Evolutionary conservation across 2,888 invertebrate species (phyloP).

Genomic region (Synergus laeviventris): DNA sequence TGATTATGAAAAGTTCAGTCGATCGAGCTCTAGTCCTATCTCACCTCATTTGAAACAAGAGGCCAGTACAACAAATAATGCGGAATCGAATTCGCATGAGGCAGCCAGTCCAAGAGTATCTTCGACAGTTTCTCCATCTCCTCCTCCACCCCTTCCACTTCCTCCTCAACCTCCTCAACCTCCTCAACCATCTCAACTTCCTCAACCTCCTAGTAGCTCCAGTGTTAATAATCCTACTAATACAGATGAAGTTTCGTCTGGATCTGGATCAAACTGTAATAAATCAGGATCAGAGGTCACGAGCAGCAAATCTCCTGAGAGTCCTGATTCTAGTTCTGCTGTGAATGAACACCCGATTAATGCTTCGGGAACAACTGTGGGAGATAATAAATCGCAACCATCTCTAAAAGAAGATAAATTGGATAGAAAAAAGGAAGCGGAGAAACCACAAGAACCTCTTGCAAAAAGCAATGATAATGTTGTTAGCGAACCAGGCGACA

Average conservation of each 20-base stretch:
- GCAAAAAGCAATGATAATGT: neutral
- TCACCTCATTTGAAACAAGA: constrained; percentile 27
- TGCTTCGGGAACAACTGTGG: constrained; percentile 25
- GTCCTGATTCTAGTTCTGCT: constrained; percentile 68
- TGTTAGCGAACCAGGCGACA: neutral
- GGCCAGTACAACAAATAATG: constrained; percentile 26
- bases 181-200: constrained; percentile 45
- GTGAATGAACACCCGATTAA: constrained; percentile 55
- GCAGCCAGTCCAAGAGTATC: constrained; percentile 67
- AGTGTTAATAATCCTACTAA: constrained; percentile 43
- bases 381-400: constrained; percentile 38
- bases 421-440: neutral
- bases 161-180: constrained; percentile 67
- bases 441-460: neutral
- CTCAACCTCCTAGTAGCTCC: constrained; percentile 49
- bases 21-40: constrained; percentile 15
- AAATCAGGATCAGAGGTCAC: constrained; percentile 56
- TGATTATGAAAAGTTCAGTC: neutral
- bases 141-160: constrained; percentile 57
- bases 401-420: constrained; percentile 9
- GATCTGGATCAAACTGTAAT: constrained; percentile 43
- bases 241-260: constrained; percentile 44
- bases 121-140: constrained; percentile 68
- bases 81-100: constrained; percentile 53
- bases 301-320: constrained; percentile 65